A percentile compares a stretch with the other conserved stretches of the same genome.
These are phyloP conservation scores for Tigriopus japonicus DNA, from an alignment of 1,140 invertebrate genomes.

Conservation along the genomic window DNA sequence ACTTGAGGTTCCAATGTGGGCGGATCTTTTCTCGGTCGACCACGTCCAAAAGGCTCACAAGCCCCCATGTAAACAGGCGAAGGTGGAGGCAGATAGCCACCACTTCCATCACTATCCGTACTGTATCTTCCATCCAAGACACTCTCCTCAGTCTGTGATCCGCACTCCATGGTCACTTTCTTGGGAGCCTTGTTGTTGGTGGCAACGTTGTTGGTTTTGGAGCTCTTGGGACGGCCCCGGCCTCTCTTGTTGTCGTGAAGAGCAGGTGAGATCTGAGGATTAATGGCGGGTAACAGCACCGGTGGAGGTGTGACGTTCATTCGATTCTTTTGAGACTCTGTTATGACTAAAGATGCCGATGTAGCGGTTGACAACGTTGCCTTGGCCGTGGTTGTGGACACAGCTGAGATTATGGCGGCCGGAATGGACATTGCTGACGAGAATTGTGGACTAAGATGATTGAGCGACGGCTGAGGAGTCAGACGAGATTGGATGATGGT, in stretches of 20 bases:
- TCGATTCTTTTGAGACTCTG: too few relatives aligned
- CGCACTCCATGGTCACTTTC: slow-evolving; percentile 2
- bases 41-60: background rate
- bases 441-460: background rate
- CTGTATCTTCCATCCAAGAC: background rate
- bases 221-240: background rate
- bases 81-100: background rate
- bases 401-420: background rate
- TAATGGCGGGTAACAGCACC: too few relatives aligned
- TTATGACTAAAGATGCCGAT: too few relatives aligned
- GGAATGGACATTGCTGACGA: background rate
- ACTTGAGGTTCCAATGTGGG: slow-evolving; percentile 5
- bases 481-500: too few relatives aligned
- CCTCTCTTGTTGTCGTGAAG: background rate
- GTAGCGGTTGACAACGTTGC: too few relatives aligned
- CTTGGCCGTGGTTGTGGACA: too few relatives aligned
- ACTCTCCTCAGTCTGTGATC: slow-evolving; percentile 7
- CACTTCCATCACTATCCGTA: background rate
- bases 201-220: background rate
- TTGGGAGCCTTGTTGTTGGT: background rate
- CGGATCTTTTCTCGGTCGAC: slow-evolving; percentile 9
- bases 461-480: background rate
- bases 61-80: background rate
- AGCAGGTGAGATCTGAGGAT: too few relatives aligned
- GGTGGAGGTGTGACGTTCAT: too few relatives aligned